Conservation (phyloP, 2,888 invertebrate species). For the Leistus spinibarbis region DNA sequence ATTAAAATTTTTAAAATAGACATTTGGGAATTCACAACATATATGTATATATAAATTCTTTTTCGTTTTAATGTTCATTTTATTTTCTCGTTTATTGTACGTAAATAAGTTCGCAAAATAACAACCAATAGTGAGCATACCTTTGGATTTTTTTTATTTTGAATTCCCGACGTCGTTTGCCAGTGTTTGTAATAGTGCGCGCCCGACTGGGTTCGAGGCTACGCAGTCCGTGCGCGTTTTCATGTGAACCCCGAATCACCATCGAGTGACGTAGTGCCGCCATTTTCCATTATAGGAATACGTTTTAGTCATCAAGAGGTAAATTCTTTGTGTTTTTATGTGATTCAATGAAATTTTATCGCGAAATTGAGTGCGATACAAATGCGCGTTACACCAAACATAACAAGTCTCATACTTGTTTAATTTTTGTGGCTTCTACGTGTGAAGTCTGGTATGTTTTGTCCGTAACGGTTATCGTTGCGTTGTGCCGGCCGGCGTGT, state of each 20-base stretch:
- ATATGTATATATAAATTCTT: constrained; percentile 33
- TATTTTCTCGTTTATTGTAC: constrained; percentile 19
- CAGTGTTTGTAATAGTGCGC: constrained; percentile 34
- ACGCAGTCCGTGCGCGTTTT: constrained; percentile 72
- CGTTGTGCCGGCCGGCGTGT: constrained; percentile 40
- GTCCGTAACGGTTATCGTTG: constrained; percentile 30
- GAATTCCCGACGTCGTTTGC: constrained; percentile 24
- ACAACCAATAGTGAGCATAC: constrained; percentile 30
- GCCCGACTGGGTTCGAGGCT: constrained; percentile 50
- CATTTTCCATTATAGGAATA: constrained; percentile 53
- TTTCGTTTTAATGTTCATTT: constrained; percentile 7
- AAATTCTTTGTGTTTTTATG: constrained; percentile 39
- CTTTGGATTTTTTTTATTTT: constrained; percentile 27
- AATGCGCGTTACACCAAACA: neutral
- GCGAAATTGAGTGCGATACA: neutral
- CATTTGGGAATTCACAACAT: constrained; percentile 14
- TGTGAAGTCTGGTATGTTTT: constrained; percentile 12
- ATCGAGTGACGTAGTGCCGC: constrained; percentile 62
- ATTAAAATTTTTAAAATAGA: constrained; percentile 37
- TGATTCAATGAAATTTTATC: constrained; percentile 5
- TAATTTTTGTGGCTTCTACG: constrained; percentile 1
- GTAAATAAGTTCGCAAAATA: constrained; percentile 38
- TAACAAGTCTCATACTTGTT: neutral
- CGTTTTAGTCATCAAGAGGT: constrained; percentile 46
- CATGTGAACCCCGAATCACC: constrained; percentile 76